phyloP scores from a whole-genome alignment of 2,797 vertebrate species.

The Arnoldichthys spilopterus region DNA sequence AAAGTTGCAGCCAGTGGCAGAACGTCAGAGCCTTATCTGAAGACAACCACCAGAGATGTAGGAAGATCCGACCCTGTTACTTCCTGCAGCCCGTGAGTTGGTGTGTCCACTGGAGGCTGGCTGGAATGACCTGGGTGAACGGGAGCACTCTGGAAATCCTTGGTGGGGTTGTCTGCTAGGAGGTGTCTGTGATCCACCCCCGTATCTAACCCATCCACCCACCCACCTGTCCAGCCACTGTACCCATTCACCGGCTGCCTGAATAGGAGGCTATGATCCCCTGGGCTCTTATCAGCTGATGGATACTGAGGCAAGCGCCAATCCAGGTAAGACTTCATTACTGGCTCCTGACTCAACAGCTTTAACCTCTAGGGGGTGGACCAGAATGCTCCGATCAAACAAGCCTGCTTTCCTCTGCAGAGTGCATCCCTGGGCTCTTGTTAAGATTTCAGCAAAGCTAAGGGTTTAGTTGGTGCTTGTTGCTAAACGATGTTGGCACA shows the following conservation, averaged over 20 bases:
- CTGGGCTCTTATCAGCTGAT: constrained; percentile 41
- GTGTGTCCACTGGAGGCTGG: constrained; percentile 42
- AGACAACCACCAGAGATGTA: constrained; percentile 50
- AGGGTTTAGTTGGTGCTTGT: neutral
- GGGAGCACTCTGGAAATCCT: constrained; percentile 46
- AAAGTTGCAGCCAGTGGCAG: constrained; percentile 52
- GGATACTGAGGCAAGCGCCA: constrained; percentile 50
- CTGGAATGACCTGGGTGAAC: constrained; percentile 60
- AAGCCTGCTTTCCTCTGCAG: constrained; percentile 5
- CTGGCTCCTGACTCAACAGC: constrained; percentile 32
- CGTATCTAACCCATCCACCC: constrained; percentile 42
- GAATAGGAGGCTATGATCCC: constrained; percentile 50
- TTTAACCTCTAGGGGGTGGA: constrained; percentile 26
- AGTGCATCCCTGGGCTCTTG: neutral
- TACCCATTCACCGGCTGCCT: constrained; percentile 18
- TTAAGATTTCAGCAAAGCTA: neutral
- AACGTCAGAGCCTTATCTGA: constrained; percentile 24
- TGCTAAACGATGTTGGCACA: neutral
- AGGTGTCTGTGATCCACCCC: constrained; percentile 67
- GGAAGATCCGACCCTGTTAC: constrained; percentile 43
- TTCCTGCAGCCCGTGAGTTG: constrained; percentile 37
- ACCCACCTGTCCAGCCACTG: constrained; percentile 25
- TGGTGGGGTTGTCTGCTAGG: constrained; percentile 59
- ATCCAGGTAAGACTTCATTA: constrained; percentile 57
- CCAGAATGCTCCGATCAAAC: neutral